These are phyloP conservation scores for Orius laevigatus DNA, from an alignment of 1,140 invertebrate species.

Conservation along the genomic window DNA sequence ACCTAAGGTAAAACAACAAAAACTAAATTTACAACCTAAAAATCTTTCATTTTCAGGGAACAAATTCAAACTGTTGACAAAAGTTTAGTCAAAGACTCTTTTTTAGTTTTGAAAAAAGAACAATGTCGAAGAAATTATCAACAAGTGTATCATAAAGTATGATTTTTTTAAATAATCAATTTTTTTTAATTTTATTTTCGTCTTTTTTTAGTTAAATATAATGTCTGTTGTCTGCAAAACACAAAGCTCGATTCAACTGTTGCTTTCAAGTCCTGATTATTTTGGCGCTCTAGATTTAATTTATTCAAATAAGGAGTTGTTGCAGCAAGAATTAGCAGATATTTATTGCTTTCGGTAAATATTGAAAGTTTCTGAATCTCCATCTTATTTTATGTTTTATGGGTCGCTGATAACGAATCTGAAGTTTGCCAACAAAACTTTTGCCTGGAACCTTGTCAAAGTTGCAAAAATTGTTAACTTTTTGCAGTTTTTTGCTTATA, in stretches of 20 bases:
- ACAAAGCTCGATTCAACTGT: slow-evolving; percentile 87
- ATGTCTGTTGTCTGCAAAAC: slow-evolving; percentile 95
- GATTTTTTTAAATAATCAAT: slow-evolving; percentile 10
- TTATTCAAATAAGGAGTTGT: slow-evolving; percentile 86
- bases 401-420: too few relatives aligned
- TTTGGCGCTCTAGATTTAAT: slow-evolving; percentile 95
- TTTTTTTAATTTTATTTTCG: not conserved
- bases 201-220: slow-evolving; percentile 51
- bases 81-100: slow-evolving; percentile 54
- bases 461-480: too few relatives aligned
- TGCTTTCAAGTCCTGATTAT: slow-evolving; percentile 92
- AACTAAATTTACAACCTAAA: not conserved
- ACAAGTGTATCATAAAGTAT: slow-evolving; percentile 35
- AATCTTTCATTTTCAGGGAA: slow-evolving; percentile 18
- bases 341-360: slow-evolving; percentile 71
- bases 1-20: slow-evolving; percentile 36
- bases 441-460: too few relatives aligned
- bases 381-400: too few relatives aligned
- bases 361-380: not conserved
- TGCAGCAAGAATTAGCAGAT: slow-evolving; percentile 73
- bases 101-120: slow-evolving; percentile 49
- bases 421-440: too few relatives aligned
- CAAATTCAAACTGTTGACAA: slow-evolving; percentile 22
- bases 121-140: slow-evolving; percentile 31
- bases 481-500: too few relatives aligned